These are phyloP conservation scores for Mastomys natalensis DNA, from an alignment of 2,113 vertebrate species.

Conservation along the genomic window DNA sequence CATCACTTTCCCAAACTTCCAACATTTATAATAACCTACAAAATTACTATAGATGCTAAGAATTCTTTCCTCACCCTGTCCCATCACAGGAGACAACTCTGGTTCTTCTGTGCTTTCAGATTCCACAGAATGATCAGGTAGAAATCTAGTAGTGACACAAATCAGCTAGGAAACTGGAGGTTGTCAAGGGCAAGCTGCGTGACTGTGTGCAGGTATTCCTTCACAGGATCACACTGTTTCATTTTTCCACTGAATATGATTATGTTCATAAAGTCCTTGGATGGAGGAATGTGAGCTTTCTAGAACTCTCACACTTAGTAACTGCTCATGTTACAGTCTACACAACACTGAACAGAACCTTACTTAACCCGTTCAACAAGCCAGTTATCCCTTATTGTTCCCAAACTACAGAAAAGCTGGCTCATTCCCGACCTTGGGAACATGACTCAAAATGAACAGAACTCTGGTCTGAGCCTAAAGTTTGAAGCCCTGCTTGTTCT, in stretches of 20 bases:
- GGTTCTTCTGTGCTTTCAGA: neutral
- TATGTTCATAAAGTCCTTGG: conserved; percentile 1
- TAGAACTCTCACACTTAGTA: conserved; percentile 13
- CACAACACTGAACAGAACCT: conserved; percentile 40
- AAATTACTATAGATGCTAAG: neutral
- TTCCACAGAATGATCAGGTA: neutral
- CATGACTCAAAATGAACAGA: conserved; percentile 6
- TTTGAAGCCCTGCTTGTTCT: neutral
- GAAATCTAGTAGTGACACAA: neutral
- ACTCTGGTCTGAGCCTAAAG: conserved; percentile 26
- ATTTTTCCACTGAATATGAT: neutral
- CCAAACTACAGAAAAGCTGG: conserved; percentile 30
- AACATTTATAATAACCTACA: neutral
- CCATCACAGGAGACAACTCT: neutral
- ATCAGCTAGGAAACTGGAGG: neutral
- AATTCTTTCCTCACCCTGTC: neutral
- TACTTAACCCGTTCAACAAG: conserved; percentile 57
- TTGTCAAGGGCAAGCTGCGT: neutral
- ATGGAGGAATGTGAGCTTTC: conserved; percentile 29
- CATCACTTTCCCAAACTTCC: neutral
- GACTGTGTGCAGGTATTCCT: neutral
- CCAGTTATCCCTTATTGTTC: neutral
- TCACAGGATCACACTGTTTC: neutral
- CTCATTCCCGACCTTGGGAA: neutral
- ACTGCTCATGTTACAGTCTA: neutral